These are phyloP conservation scores for Chrysogorgia sp. DNA, from an alignment of 92 coral and sea anemone species.

Conservation along the genomic window DNA sequence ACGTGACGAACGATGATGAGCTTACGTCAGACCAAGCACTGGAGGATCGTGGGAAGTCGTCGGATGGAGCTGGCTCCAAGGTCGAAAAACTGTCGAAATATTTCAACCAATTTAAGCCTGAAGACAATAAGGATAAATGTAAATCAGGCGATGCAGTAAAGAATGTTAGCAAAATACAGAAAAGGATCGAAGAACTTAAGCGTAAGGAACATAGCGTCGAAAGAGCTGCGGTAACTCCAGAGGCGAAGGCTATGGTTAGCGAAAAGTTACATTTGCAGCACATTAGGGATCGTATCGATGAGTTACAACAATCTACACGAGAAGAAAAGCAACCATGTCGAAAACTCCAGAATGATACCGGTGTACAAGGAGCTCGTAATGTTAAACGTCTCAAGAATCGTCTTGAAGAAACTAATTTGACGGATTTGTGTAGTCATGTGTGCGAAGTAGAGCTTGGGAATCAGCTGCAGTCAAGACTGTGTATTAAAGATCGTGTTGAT, in stretches of 20 bases:
- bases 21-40: background rate
- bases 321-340: slow-evolving; percentile 4
- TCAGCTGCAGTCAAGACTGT: background rate
- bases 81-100: slow-evolving; percentile 20
- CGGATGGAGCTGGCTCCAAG: slow-evolving; percentile 4
- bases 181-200: slow-evolving; percentile 13
- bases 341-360: background rate
- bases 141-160: background rate
- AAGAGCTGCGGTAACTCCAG: background rate
- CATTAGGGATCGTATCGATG: slow-evolving; percentile 13
- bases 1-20: background rate
- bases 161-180: slow-evolving; percentile 1
- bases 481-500: slow-evolving; percentile 8
- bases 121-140: background rate
- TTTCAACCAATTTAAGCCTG: slow-evolving; percentile 8
- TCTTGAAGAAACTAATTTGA: background rate
- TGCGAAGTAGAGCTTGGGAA: background rate
- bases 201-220: background rate
- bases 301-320: background rate
- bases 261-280: background rate
- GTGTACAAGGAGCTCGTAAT: background rate
- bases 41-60: background rate
- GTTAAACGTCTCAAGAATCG: slow-evolving; percentile 10
- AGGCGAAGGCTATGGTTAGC: background rate
- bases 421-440: background rate